Evolutionary conservation across 37 sponge, comb jelly and placozoan genomes (phyloP), one percentile per base, ranked within the genome.

Genomic region (Axinella damicornis): DNA sequence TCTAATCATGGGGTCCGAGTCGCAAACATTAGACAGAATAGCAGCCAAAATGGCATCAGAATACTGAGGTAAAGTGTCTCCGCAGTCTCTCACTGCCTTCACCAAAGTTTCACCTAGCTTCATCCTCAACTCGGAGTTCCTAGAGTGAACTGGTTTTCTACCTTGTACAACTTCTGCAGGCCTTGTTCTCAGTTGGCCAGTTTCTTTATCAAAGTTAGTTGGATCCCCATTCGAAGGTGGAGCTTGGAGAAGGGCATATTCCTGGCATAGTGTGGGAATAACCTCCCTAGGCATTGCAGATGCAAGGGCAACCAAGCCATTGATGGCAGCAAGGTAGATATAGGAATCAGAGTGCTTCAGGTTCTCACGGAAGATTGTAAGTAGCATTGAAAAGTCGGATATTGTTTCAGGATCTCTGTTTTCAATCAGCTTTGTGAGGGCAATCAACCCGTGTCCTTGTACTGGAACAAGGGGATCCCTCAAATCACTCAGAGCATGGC

Each of bases 241-340:
- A 55, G 75, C 54, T 18, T 17, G 0, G 16, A 90, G 53, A 1
- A 57, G 58, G 1, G 71, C 89, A 76, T 88, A 88, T 41, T 85
- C 90, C 33, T 80, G 65, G 53, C 90, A 90, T 18, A 90, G 66
- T 28, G 63, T 54, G 16, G 83, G 82, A 19, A 94, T 74, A 21
- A 68, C 38, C 18, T 73, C 55, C 13, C 66, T 13, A 21, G 63
- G 39, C 46, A 35, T 30, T 35, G 61, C 30, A 14, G 84, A 61
- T 18, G 86, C 86, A 33, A 92, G 60, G 39, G 85, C 79, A 41
- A 87, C 98, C 66, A 97, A 57, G 24, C 93, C 98, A 59, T 85
- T 86, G 62, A 97, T 89, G 34, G 98, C 95, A 58, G 95, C 88
- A 39, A 97, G 84, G 84, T 97, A 97, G 30, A 97, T 77, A 76